Conservation (phyloP, 2,888 invertebrate genomes). For the Drosophila mayaguana region DNA sequence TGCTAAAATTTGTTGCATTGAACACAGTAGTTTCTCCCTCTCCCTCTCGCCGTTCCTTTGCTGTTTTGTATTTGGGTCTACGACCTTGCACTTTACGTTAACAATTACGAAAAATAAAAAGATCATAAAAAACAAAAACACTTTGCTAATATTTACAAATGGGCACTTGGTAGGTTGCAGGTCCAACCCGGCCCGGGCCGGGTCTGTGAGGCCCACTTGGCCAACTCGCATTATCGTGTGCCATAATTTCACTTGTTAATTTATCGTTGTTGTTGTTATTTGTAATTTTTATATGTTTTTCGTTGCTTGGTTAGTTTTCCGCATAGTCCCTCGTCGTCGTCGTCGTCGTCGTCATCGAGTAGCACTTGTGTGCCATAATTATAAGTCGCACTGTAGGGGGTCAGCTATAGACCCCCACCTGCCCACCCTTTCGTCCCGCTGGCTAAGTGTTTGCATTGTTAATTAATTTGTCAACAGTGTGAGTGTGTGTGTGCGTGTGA, state of each 20-base stretch:
- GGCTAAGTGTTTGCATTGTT: conserved; percentile 67
- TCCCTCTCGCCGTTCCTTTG: not conserved
- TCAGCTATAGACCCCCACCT: conserved; percentile 18
- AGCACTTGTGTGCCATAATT: conserved; percentile 73
- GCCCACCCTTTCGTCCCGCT: not conserved
- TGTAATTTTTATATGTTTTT: conserved; percentile 12
- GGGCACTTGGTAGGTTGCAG: conserved; percentile 23
- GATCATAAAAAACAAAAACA: conserved; percentile 20
- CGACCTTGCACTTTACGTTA: conserved; percentile 60
- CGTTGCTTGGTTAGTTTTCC: conserved; percentile 24
- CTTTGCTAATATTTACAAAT: conserved; percentile 26
- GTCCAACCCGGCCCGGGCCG: not conserved
- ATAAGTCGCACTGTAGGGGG: conserved; percentile 55
- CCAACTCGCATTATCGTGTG: conserved; percentile 57
- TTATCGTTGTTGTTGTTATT: conserved; percentile 20
- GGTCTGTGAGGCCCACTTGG: conserved; percentile 11
- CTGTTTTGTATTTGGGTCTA: conserved; percentile 8
- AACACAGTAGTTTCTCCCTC: conserved; percentile 22
- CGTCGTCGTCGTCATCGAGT: conserved; percentile 31
- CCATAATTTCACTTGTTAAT: conserved; percentile 53
- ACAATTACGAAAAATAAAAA: conserved; percentile 27
- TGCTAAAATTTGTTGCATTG: conserved; percentile 43
- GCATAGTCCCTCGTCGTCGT: conserved; percentile 30
- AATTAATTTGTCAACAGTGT: conserved; percentile 62
- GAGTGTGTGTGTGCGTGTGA: conserved; percentile 37